Base-by-base conservation (phyloP, 2,888 invertebrate genomes). In the Caenorhabditis parvicauda region DNA sequence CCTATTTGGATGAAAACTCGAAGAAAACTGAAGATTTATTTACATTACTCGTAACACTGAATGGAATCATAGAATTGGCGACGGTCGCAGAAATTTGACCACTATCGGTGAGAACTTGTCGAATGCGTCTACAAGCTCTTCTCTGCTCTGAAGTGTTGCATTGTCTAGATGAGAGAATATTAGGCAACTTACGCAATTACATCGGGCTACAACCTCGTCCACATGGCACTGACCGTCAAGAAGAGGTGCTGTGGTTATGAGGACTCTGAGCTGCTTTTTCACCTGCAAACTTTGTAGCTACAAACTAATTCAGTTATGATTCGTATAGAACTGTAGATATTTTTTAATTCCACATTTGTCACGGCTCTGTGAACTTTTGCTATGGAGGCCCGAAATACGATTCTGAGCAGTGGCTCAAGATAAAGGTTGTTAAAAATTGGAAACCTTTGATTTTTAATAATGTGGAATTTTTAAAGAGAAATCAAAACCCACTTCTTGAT, bases 171-270 rank as follows among this genome's bases (percentile, higher is more conserved):
- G 41, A 17, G 19, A 7, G 19, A n/a, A n/a, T n/a, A n/a, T n/a
- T n/a, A n/a, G n/a, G n/a, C 7, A 32, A 44, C 24, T 17, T 28
- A 57, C 53, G 29, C 19, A 32, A 41, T 51, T 35, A 17, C 55
- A 32, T 21, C 57, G 50, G 35, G 54, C 68, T 56, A 69, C 72
- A 21, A 72, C 68, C 28, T 67, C 68, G 45, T 72, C 73, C 3
- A 72, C 48, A 49, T 72, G 73, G 43, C 63, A 44, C n/a, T 39
- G 22, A 7, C 73, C 73, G 39, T 68, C 54, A 21, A 72, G 25
- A 42, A 54, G 63, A 7, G 67, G 65, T 12, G 56, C 47, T 47
- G 68, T 58, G 17, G 22, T 17, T 3, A 53, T 27, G 28, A 55
- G 50, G 24, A 50, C 17, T 12, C 25, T 14, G 22, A 55, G 38